Evolutionary conservation across 2,797 vertebrate genomes (phyloP).

Genomic region (Podarcis siculus): DNA sequence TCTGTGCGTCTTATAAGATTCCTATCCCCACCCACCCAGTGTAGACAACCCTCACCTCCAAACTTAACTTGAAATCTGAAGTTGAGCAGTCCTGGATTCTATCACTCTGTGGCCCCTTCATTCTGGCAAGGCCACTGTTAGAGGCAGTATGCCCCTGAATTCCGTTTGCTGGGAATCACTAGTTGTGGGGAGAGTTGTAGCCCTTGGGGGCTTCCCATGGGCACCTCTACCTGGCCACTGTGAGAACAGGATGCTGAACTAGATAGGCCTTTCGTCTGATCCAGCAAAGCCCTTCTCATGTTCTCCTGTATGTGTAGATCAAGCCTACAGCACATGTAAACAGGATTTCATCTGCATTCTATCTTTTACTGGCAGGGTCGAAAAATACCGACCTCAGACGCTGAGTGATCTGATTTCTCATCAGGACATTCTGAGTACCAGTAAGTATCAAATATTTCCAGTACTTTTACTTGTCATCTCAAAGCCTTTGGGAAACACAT

Average conservation of each 20-base stretch:
- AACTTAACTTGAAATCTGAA: neutral
- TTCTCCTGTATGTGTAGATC: neutral
- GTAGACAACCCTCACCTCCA: neutral
- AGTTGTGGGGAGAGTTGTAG: too few species aligned
- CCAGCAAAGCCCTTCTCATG: too few species aligned
- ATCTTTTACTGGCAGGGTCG: slow-evolving; percentile 83
- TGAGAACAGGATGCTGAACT: too few species aligned
- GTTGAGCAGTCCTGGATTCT: neutral
- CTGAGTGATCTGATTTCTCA: slow-evolving; percentile 95
- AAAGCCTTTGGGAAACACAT: neutral
- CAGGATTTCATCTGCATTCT: neutral
- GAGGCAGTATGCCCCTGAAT: too few species aligned
- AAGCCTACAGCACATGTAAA: neutral
- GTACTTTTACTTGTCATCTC: neutral
- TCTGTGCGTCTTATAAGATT: too few species aligned
- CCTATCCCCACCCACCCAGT: too few species aligned
- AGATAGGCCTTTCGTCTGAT: too few species aligned
- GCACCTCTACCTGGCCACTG: too few species aligned
- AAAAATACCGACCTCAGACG: slow-evolving; percentile 93
- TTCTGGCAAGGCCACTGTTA: neutral
- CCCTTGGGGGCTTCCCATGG: too few species aligned
- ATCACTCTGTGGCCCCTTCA: neutral
- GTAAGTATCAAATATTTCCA: slow-evolving; percentile 76
- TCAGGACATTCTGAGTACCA: slow-evolving; percentile 92
- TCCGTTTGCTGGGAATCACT: too few species aligned